Base-by-base conservation (phyloP, 2,797 vertebrate genomes). In the Remorina albescens region DNA sequence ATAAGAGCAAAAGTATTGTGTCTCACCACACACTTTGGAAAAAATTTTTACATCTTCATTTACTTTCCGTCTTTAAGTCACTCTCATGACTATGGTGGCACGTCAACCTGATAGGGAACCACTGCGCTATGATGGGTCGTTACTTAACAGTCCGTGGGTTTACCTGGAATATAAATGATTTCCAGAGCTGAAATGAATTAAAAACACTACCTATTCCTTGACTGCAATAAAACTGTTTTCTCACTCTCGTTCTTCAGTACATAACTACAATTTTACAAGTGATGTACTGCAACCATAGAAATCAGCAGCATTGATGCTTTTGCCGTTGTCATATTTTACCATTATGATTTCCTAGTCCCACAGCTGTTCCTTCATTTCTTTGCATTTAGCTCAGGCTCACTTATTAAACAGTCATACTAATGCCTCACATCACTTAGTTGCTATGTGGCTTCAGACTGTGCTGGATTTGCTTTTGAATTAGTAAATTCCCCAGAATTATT, bases 381-480 rank as follows among this genome's bases (percentile, higher is more conserved):
- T 10, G 5, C 49, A 42, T 65, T 82, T 60, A 46, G 44, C 34
- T 44, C 23, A 30, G 53, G 42, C 42, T 71, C 67, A 51, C 65
- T 82, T 30, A 71, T 69, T 74, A 42, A 76, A 83, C 55, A 44
- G 15, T n/a, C 55, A 25, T 25, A 57, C 28, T 53, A 36, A 76
- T 37, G 59, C 58, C 63, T 37, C n/a, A 57, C 42, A 75, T 80
- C 71, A 64, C 4, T n/a, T 30, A 57, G 28, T 23, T 74, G 58
- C 58, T 73, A 32, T 62, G 61, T 54, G 55, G 67, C 64, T 60
- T 67, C 57, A 30, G 47, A 46, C 69, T 63, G 62, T 67, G 57
- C 62, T 70, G 53, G 69, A 53, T 37, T 62, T 54, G 50, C 23
- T 59, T 74, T 80, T 72, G 62, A 71, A 86, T 85, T 74, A 84